These are phyloP conservation scores for Amphiprion ocellaris DNA, from an alignment of 2,113 vertebrate species.

Conservation along the genomic window DNA sequence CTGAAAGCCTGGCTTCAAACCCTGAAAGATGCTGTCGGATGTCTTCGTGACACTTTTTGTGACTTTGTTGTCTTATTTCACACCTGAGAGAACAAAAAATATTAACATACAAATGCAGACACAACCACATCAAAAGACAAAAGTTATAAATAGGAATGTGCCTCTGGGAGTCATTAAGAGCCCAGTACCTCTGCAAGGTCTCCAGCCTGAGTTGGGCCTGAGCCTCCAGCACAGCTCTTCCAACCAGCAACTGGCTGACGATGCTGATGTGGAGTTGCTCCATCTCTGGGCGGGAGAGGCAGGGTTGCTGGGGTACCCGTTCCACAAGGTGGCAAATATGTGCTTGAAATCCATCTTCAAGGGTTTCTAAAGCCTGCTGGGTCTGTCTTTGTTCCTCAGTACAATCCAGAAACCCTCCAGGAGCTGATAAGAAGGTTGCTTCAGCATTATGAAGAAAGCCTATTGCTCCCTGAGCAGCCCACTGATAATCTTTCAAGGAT, in stretches of 20 bases:
- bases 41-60: slow-evolving; percentile 81
- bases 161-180: neutral
- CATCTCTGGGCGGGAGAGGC: slow-evolving; percentile 74
- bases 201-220: slow-evolving; percentile 79
- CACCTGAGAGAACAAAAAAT: slow-evolving; percentile 79
- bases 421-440: slow-evolving; percentile 68
- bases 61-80: slow-evolving; percentile 79
- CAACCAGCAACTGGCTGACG: slow-evolving; percentile 83
- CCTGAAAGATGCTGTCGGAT: slow-evolving; percentile 79
- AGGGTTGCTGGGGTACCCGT: slow-evolving; percentile 76
- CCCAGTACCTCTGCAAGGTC: slow-evolving; percentile 76
- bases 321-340: slow-evolving; percentile 79
- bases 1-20: slow-evolving; percentile 80
- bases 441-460: slow-evolving; percentile 81
- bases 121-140: neutral
- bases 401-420: slow-evolving; percentile 75
- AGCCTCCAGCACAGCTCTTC: slow-evolving; percentile 78
- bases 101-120: neutral
- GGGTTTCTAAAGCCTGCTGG: slow-evolving; percentile 62
- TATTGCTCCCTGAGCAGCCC: slow-evolving; percentile 78
- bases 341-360: slow-evolving; percentile 83
- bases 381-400: slow-evolving; percentile 66
- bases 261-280: slow-evolving; percentile 79
- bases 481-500: slow-evolving; percentile 80
- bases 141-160: neutral